phyloP scores from a whole-genome alignment of 2,888 invertebrate species.

The Anthoptus insignis region DNA sequence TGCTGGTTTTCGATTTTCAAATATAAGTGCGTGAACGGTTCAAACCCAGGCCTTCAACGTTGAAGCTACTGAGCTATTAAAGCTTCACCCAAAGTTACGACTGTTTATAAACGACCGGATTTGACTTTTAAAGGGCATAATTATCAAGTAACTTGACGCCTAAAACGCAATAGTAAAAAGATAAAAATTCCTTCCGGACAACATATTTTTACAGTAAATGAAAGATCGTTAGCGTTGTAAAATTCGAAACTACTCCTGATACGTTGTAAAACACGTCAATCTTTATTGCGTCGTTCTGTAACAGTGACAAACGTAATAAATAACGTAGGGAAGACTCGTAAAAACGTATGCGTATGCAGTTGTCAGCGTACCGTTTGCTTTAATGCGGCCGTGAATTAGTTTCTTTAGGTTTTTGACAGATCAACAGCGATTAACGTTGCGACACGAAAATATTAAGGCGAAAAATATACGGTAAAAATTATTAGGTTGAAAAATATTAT shows the following conservation, averaged over 20 bases:
- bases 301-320: conserved; percentile 76
- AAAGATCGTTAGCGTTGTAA: conserved; percentile 31
- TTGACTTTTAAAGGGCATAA: neutral
- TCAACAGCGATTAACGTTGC: neutral
- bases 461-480: no score
- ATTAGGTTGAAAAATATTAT: no score
- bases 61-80: no score
- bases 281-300: conserved; percentile 66
- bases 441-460: no score
- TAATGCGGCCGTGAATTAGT: conserved; percentile 76
- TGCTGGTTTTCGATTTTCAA: no score
- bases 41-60: no score
- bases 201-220: conserved; percentile 25
- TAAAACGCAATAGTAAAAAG: neutral
- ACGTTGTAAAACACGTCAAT: conserved; percentile 56
- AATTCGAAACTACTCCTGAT: conserved; percentile 13
- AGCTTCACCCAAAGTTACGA: neutral
- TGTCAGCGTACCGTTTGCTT: conserved; percentile 66
- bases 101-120: neutral
- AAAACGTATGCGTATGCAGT: conserved; percentile 73
- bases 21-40: no score
- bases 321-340: conserved; percentile 71
- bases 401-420: conserved; percentile 42
- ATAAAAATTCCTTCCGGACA: conserved; percentile 13
- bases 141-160: neutral